Conservation (phyloP, 1,140 invertebrate genomes). For the Andricus grossulariae region DNA sequence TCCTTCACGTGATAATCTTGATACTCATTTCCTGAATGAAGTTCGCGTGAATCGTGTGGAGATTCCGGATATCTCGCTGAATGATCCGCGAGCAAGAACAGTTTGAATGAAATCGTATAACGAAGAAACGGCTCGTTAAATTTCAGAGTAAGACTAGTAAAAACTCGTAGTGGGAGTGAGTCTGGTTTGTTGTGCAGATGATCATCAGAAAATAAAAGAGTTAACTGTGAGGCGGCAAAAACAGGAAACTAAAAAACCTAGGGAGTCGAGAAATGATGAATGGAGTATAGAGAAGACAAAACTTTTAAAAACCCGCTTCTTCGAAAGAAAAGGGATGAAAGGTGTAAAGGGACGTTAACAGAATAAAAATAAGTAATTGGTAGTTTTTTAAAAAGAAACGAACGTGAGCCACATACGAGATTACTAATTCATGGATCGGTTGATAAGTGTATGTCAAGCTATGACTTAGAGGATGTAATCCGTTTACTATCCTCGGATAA, state of each 20-base stretch:
- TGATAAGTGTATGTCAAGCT: neutral
- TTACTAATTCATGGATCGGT: constrained; percentile 5
- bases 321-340: constrained; percentile 8
- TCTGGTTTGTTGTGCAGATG: neutral
- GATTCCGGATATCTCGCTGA: neutral
- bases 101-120: constrained; percentile 19
- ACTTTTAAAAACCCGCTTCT: neutral
- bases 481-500: neutral
- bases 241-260: too few species aligned
- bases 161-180: too few species aligned
- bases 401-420: constrained; percentile 4
- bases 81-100: constrained; percentile 6
- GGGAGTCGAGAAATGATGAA: neutral
- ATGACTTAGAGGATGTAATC: neutral
- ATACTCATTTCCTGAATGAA: constrained; percentile 1
- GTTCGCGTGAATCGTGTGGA: neutral
- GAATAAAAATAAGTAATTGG: constrained; percentile 13
- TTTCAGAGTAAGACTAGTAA: constrained; percentile 6
- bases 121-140: constrained; percentile 24
- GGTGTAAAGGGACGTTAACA: neutral
- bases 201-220: neutral
- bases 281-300: neutral
- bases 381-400: neutral
- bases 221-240: too few species aligned
- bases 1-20: neutral